phyloP scores from a whole-genome alignment of 2,888 invertebrate genomes.

The Chrysolina americana region DNA sequence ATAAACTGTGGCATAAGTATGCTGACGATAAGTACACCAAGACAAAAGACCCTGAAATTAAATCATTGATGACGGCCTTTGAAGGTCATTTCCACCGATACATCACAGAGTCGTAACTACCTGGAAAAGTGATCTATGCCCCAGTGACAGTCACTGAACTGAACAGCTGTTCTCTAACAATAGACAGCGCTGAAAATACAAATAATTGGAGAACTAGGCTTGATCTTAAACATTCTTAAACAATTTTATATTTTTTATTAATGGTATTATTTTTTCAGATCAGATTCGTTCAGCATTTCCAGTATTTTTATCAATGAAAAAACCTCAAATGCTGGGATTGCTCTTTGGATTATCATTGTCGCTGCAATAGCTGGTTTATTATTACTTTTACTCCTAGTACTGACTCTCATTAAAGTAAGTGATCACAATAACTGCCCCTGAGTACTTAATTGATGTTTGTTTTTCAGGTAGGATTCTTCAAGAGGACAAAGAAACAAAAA shows the following conservation, averaged over 20 bases:
- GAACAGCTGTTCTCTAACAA: too few relatives aligned
- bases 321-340: slow-evolving; percentile 55
- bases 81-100: too few relatives aligned
- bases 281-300: slow-evolving; percentile 60
- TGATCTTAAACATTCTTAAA: too few relatives aligned
- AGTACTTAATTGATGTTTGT: not conserved
- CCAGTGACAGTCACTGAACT: too few relatives aligned
- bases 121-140: too few relatives aligned
- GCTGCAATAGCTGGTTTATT: slow-evolving; percentile 69
- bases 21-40: too few relatives aligned
- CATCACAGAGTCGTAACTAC: too few relatives aligned
- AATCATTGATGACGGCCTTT: too few relatives aligned
- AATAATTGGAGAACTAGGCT: too few relatives aligned
- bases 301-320: slow-evolving; percentile 66
- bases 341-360: slow-evolving; percentile 70
- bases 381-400: slow-evolving; percentile 66
- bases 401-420: slow-evolving; percentile 64
- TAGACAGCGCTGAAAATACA: too few relatives aligned
- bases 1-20: too few relatives aligned
- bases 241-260: not conserved
- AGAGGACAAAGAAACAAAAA: slow-evolving; percentile 70
- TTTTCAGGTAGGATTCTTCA: slow-evolving; percentile 71
- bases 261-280: slow-evolving; percentile 42
- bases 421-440: not conserved
- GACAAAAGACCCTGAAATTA: too few relatives aligned